Conservation (phyloP, 2,888 invertebrate species). For the Tetragonisca angustula region DNA sequence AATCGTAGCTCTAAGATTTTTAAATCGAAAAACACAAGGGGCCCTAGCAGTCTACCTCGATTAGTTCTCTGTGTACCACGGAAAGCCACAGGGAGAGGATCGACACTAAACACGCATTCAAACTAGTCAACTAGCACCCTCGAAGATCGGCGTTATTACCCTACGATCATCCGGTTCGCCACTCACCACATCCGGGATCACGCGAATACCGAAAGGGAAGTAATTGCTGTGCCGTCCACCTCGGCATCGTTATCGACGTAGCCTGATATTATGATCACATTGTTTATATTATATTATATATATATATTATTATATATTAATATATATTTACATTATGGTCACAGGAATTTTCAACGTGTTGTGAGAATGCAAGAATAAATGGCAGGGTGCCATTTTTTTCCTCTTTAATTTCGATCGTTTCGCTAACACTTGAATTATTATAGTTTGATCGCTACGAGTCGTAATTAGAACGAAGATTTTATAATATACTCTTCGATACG, state of each 20-base stretch:
- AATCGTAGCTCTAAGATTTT: too few species aligned
- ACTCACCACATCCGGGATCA: constrained; percentile 60
- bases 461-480: too few species aligned
- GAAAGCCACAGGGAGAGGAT: constrained; percentile 63
- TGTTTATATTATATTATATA: not conserved
- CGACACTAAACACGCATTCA: constrained; percentile 77
- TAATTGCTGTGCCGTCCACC: constrained; percentile 46
- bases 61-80: constrained; percentile 67
- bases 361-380: not conserved
- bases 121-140: constrained; percentile 66
- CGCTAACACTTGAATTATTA: not conserved
- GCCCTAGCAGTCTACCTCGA: too few species aligned
- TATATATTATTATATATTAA: too few species aligned
- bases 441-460: too few species aligned
- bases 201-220: constrained; percentile 57
- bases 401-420: not conserved
- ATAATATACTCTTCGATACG: too few species aligned
- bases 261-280: constrained; percentile 29
- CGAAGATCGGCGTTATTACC: constrained; percentile 72
- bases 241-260: constrained; percentile 25
- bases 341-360: constrained; percentile 7
- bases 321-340: too few species aligned
- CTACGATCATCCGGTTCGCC: constrained; percentile 66
- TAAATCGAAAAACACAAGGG: too few species aligned
- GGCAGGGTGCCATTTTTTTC: not conserved